Evolutionary conservation across 2,888 invertebrate genomes (phyloP).

Genomic region (Trissonchulus latispiculum): DNA sequence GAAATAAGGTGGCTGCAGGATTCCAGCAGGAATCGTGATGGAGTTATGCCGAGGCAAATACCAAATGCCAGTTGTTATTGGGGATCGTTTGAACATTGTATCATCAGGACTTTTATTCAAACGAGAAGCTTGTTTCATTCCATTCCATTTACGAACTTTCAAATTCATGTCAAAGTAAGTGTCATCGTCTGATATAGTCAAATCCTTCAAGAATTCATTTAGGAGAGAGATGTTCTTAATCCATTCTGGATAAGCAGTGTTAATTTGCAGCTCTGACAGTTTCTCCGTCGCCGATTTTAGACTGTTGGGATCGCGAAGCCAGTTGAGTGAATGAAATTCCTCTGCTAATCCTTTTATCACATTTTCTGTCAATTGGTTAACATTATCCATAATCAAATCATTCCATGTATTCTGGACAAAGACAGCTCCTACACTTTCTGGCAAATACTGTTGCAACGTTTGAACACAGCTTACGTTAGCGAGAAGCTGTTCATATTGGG

Average conservation of each 20-base stretch:
- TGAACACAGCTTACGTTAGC: background rate
- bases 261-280: no score
- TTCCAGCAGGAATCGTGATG: slow-evolving; percentile 39
- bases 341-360: background rate
- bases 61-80: no score
- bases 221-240: no score
- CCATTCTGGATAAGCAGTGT: no score
- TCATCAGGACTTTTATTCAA: no score
- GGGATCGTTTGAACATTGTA: no score
- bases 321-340: background rate
- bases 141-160: background rate
- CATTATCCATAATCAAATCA: background rate
- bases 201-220: background rate
- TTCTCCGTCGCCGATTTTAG: no score
- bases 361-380: background rate
- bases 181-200: background rate
- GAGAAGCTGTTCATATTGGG: background rate
- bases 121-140: no score
- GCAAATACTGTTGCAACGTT: background rate
- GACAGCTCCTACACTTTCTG: background rate
- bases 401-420: no score
- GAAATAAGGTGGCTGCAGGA: slow-evolving; percentile 26
- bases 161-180: background rate
- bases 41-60: no score
- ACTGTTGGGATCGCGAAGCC: background rate